These are phyloP conservation scores for Chitala chitala DNA, from an alignment of 2,113 vertebrate genomes.

Conservation along the genomic window DNA sequence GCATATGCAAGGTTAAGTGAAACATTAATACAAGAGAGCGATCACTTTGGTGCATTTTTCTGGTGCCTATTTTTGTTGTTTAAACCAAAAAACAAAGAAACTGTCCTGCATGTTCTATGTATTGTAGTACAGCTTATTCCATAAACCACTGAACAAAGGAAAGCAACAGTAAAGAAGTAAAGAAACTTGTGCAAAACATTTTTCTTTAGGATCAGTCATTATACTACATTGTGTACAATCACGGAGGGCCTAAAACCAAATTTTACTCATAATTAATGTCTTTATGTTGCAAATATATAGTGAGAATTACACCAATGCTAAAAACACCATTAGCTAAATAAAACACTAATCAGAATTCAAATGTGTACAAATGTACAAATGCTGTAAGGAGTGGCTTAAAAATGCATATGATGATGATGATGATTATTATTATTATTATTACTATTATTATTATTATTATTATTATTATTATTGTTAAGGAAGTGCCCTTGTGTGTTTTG, in stretches of 20 bases:
- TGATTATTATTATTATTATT: too few species aligned
- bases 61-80: background rate
- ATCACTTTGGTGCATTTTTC: background rate
- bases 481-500: background rate
- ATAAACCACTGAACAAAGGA: background rate
- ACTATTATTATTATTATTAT: too few species aligned
- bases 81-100: background rate
- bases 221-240: too few species aligned
- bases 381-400: slow-evolving; percentile 9
- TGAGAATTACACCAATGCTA: too few species aligned
- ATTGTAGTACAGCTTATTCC: background rate
- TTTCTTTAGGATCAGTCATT: too few species aligned
- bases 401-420: too few species aligned
- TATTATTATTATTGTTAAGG: too few species aligned
- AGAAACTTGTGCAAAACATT: too few species aligned
- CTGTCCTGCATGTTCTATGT: background rate
- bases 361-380: background rate
- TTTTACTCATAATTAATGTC: too few species aligned
- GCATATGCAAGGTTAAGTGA: slow-evolving; percentile 31
- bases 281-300: too few species aligned
- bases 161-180: background rate
- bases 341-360: background rate
- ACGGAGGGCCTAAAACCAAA: too few species aligned
- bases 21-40: slow-evolving; percentile 1
- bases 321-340: slow-evolving; percentile 14